These are phyloP conservation scores for Nymphalis polychloros DNA, from an alignment of 2,888 invertebrate species.

Conservation along the genomic window DNA sequence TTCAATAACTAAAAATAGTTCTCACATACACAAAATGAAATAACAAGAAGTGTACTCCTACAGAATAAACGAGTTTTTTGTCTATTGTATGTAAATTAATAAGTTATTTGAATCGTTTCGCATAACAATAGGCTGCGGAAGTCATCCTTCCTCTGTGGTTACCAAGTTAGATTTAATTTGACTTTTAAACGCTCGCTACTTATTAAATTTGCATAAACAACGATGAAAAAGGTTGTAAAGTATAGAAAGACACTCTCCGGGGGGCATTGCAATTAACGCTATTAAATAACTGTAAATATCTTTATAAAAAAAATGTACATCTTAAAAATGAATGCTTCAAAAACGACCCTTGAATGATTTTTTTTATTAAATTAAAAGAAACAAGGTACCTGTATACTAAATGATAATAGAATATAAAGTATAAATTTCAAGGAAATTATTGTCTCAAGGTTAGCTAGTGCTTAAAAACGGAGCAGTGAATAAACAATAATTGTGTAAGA, in stretches of 20 bases:
- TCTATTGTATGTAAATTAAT: slow-evolving; percentile 36
- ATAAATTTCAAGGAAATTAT: neutral
- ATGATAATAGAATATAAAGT: neutral
- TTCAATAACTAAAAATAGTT: too few species aligned
- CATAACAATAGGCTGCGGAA: slow-evolving; percentile 31
- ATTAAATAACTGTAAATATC: neutral
- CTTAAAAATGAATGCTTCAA: neutral
- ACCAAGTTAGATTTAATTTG: slow-evolving; percentile 14
- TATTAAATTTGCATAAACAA: slow-evolving; percentile 7
- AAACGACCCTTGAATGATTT: too few species aligned
- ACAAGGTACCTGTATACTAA: too few species aligned
- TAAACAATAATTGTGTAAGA: neutral
- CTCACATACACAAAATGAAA: slow-evolving; percentile 10
- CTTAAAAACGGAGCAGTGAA: neutral
- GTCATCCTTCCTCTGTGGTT: slow-evolving; percentile 29
- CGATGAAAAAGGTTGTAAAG: neutral
- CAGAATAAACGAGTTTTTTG: slow-evolving; percentile 19
- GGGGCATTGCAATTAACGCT: neutral
- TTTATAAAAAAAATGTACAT: neutral
- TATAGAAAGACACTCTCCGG: neutral
- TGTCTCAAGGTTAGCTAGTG: neutral
- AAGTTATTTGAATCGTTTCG: slow-evolving; percentile 30
- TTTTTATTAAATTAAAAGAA: neutral
- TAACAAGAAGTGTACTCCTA: slow-evolving; percentile 24
- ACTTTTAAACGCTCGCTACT: slow-evolving; percentile 7